These are phyloP conservation scores for Naja naja DNA, from an alignment of 2,113 vertebrate genomes.

Conservation along the genomic window DNA sequence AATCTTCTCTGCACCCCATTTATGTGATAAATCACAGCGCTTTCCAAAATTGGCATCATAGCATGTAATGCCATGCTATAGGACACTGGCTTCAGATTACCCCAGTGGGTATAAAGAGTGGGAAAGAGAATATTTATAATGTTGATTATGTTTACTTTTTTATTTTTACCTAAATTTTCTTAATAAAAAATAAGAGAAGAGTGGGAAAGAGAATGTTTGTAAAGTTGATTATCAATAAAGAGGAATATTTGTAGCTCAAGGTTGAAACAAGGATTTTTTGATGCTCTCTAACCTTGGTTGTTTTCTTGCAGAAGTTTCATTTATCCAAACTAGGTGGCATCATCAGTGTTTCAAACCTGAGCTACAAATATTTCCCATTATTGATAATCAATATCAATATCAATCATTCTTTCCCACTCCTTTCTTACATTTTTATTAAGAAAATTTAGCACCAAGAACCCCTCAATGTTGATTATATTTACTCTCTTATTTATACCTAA, in stretches of 20 bases:
- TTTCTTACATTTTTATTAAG: too few species aligned
- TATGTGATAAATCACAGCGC: not conserved
- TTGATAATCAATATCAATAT: too few species aligned
- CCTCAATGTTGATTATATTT: too few species aligned
- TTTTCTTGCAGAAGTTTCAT: not conserved
- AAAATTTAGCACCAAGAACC: too few species aligned
- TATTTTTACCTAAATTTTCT: not conserved
- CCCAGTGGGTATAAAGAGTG: not conserved
- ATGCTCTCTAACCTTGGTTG: not conserved
- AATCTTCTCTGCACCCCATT: not conserved
- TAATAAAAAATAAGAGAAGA: not conserved
- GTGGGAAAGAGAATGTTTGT: not conserved
- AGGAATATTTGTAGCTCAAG: not conserved
- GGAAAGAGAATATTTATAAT: not conserved
- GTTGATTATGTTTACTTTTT: not conserved
- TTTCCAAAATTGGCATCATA: not conserved
- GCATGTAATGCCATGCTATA: not conserved
- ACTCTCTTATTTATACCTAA: too few species aligned
- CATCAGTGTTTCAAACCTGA: too few species aligned
- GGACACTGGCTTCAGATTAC: not conserved
- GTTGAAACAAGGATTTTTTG: not conserved
- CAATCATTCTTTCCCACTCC: too few species aligned
- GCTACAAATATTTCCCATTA: too few species aligned
- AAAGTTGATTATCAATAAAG: not conserved
- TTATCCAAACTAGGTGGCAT: not conserved